Conservation (phyloP, 2,888 invertebrate species). For the Melitaea athalia region DNA sequence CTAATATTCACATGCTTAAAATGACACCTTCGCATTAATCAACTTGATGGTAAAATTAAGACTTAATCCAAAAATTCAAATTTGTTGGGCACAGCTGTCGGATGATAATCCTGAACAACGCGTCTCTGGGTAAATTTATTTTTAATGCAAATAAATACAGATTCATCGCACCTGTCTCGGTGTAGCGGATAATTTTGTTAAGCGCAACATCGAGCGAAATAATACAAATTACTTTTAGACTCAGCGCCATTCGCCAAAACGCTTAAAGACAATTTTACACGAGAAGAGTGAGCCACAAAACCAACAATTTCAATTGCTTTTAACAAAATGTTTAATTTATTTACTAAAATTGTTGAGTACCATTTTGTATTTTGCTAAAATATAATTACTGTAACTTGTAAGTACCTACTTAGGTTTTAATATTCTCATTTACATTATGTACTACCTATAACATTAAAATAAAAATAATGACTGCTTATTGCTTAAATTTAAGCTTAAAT, state of each 20-base stretch:
- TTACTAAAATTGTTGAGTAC: not conserved
- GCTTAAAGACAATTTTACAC: slow-evolving; percentile 21
- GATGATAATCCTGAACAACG: slow-evolving; percentile 72
- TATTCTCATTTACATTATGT: no score
- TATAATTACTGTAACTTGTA: not conserved
- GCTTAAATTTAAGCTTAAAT: no score
- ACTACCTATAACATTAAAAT: no score
- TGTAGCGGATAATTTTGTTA: slow-evolving; percentile 27
- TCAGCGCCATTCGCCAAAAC: slow-evolving; percentile 17
- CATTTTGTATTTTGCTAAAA: not conserved
- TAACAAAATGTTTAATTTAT: not conserved
- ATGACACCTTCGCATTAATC: slow-evolving; percentile 26
- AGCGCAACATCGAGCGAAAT: slow-evolving; percentile 29
- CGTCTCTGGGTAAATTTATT: slow-evolving; percentile 73
- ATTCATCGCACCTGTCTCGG: slow-evolving; percentile 64
- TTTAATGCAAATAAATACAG: slow-evolving; percentile 80
- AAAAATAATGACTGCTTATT: no score
- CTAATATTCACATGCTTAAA: not conserved
- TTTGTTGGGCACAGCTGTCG: slow-evolving; percentile 66
- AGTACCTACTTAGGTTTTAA: not conserved
- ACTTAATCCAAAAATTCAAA: slow-evolving; percentile 60
- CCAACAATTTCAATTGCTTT: not conserved
- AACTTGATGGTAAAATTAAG: slow-evolving; percentile 58
- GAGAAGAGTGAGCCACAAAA: slow-evolving; percentile 7
- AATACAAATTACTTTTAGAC: slow-evolving; percentile 26